Base-by-base conservation (phyloP, 2,797 vertebrate genomes). In the Cheirogaleus major region DNA sequence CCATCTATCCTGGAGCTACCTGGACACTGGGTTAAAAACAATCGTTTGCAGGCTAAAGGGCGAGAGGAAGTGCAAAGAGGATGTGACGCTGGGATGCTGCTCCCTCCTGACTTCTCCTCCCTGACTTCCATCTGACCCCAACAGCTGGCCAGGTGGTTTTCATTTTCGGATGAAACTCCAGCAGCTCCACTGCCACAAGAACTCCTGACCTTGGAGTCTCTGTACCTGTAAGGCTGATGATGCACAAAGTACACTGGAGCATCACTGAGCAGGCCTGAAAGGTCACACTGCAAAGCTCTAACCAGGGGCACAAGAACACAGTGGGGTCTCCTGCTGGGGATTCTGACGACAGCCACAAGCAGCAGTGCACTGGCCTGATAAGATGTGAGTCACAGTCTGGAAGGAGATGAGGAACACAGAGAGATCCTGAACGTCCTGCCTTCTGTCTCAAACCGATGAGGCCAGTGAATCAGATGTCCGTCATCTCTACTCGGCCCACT, bases 91-190 rank as follows among this genome's bases (percentile, higher is more conserved):
- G 0, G 0, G 69, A 90, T 2, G 73, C 43, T 25, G 76, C 63
- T 18, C 79, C 50, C 92, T 91, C 41, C 78, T 22, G 69, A 8
- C 84, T 43, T 12, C 95, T 85, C 73, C 6, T 95, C 86, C 93
- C 91, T 96, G 81, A 92, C 86, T 72, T 69, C 95, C 38, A 38
- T 79, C 80, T 7, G 48, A 79, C 4, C 76, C 0, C 0, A 25
- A 52, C 75, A n/a, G 94, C 20, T 23, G 12, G 59, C 57, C 95
- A 84, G 96, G 91, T 48, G 95, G 91, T 88, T 98, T 93, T 69
- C 82, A 70, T 93, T 70, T 80, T 55, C n/a, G 81, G 12, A 95
- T 59, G 86, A 95, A 96, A 67, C 76, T 80, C 93, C 41, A 30
- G 81, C 94, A 48, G 70, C 57, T 76, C 43, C n/a, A 32, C 0